A percentile compares a stretch with the other conserved stretches of the same genome.
These are phyloP conservation scores for Aelia acuminata DNA, from an alignment of 2,888 invertebrate species.

Conservation along the genomic window DNA sequence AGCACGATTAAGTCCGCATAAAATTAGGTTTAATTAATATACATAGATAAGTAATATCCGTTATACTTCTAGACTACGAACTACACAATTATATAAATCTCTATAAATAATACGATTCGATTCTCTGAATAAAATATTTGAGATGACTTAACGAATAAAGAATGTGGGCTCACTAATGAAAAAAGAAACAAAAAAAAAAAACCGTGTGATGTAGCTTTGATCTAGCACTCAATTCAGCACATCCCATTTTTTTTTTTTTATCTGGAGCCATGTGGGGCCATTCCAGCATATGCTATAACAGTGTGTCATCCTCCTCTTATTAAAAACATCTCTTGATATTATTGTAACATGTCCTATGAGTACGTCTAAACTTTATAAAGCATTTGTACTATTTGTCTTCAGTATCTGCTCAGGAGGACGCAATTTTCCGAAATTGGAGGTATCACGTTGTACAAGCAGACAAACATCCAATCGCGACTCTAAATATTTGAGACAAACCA, in stretches of 20 bases:
- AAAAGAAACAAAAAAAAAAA: not conserved
- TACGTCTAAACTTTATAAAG: not conserved
- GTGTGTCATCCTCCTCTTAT: not conserved
- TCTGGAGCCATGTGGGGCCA: not conserved
- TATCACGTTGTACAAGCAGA: conserved; percentile 16
- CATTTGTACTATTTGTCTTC: not conserved
- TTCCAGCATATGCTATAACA: not conserved
- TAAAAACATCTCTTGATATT: conserved; percentile 7
- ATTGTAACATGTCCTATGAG: not conserved
- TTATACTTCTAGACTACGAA: too few relatives aligned
- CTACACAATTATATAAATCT: too few relatives aligned
- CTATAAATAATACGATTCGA: not conserved
- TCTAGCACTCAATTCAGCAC: conserved; percentile 2
- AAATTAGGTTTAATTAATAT: too few relatives aligned
- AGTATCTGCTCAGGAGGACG: not conserved
- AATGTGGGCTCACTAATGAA: not conserved
- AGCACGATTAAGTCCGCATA: too few relatives aligned
- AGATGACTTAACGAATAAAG: not conserved
- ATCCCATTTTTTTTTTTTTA: not conserved
- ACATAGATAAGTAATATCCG: too few relatives aligned
- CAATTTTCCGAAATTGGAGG: not conserved
- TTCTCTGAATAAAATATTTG: not conserved
- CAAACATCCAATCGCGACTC: conserved; percentile 36
- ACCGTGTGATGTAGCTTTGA: not conserved
- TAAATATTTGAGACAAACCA: conserved; percentile 41